phyloP scores from a whole-genome alignment of 1,140 invertebrate genomes.

The Drosophila pectinifera region DNA sequence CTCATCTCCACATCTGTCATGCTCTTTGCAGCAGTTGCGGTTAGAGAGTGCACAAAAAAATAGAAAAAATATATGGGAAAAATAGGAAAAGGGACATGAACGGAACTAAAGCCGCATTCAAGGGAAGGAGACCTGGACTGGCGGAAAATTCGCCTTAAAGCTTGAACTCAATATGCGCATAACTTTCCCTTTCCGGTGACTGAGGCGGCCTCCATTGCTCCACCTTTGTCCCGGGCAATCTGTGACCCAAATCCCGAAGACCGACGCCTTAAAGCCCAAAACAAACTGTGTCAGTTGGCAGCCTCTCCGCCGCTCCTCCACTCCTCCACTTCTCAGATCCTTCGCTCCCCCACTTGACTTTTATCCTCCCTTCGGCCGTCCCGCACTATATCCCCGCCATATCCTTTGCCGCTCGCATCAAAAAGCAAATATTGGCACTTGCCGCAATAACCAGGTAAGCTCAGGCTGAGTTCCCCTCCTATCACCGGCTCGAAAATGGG shows the following conservation, averaged over 20 bases:
- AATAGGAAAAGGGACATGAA: constrained; percentile 13
- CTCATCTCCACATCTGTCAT: constrained; percentile 53
- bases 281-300: constrained; percentile 75
- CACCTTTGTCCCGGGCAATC: constrained; percentile 66
- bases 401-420: constrained; percentile 47
- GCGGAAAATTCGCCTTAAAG: constrained; percentile 50
- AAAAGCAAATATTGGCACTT: constrained; percentile 80
- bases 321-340: neutral
- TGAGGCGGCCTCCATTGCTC: constrained; percentile 19
- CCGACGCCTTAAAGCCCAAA: constrained; percentile 75
- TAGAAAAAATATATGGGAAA: constrained; percentile 7
- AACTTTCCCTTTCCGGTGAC: constrained; percentile 71
- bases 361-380: neutral
- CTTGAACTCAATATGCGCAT: constrained; percentile 67
- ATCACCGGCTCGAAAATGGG: constrained; percentile 61
- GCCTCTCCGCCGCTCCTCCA: neutral
- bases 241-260: constrained; percentile 74
- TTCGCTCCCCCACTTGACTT: constrained; percentile 24
- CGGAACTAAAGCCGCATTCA: constrained; percentile 51
- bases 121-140: constrained; percentile 23
- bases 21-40: constrained; percentile 65
- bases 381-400: neutral
- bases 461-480: constrained; percentile 41
- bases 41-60: constrained; percentile 23
- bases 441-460: constrained; percentile 77